A percentile compares a stretch with the other conserved stretches of the same genome.
Conservation (phyloP, 1,140 invertebrate species). For the Hylyphantes graminicola region DNA sequence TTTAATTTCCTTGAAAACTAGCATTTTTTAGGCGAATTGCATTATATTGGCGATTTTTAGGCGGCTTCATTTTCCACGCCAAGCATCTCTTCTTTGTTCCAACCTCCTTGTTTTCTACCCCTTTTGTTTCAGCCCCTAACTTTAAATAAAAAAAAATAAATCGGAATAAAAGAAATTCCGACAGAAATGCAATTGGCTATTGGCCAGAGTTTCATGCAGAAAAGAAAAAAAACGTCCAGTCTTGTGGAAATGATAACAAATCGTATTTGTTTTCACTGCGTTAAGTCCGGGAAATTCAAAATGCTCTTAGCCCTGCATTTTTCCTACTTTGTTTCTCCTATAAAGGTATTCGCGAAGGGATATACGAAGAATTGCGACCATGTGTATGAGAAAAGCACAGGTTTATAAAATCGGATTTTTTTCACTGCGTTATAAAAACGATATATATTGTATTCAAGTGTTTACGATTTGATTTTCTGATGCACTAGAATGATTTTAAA, state of each 20-base stretch:
- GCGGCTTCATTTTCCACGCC: no score
- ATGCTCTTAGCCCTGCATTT: not conserved
- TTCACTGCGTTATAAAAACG: constrained; percentile 7
- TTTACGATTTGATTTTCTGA: not conserved
- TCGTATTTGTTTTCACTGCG: constrained; percentile 8
- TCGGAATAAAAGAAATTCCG: not conserved
- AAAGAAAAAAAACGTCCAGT: not conserved
- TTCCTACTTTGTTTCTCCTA: not conserved
- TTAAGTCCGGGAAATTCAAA: constrained; percentile 18
- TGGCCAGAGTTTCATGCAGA: not conserved
- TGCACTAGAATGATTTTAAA: not conserved
- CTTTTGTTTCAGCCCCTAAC: not conserved
- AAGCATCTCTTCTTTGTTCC: no score
- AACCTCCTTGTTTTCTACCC: not conserved
- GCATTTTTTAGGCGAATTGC: no score
- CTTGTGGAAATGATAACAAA: constrained; percentile 39
- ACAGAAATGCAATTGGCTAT: constrained; percentile 20
- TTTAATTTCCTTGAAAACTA: no score
- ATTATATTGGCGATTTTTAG: no score
- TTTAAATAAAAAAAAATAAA: constrained; percentile 23
- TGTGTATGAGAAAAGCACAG: not conserved
- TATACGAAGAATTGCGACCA: no score
- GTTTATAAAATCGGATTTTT: constrained; percentile 5
- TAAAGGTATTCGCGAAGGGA: no score
- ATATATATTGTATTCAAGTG: not conserved